Evolutionary conservation across 2,888 invertebrate species (phyloP).

Genomic region (Trissolcus japonicus): DNA sequence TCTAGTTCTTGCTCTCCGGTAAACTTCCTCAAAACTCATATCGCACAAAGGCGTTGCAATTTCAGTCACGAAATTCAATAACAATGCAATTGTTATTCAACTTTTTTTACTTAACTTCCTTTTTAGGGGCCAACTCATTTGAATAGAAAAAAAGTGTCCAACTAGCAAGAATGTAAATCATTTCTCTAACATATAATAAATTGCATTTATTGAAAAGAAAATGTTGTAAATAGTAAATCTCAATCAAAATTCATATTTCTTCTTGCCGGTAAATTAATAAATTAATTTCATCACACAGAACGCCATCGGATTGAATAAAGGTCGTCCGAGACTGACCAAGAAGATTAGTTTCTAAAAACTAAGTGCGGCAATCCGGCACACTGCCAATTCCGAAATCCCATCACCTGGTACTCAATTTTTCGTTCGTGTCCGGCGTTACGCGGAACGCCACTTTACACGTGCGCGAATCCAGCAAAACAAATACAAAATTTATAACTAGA

Average conservation of each 20-base stretch:
- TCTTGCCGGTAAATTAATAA: too few relatives aligned
- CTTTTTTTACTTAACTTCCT: conserved; percentile 5
- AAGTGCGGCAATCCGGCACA: conserved; percentile 62
- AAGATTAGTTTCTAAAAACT: conserved; percentile 58
- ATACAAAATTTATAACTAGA: conserved; percentile 49
- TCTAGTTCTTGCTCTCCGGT: conserved; percentile 7
- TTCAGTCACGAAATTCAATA: conserved; percentile 29
- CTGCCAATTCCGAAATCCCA: conserved; percentile 66
- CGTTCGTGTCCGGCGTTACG: conserved; percentile 43
- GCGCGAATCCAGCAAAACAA: conserved; percentile 27
- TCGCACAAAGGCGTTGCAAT: conserved; percentile 24
- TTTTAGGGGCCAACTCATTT: too few relatives aligned
- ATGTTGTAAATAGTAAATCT: too few relatives aligned
- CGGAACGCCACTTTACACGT: conserved; percentile 24
- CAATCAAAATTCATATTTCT: too few relatives aligned
- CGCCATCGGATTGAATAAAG: conserved; percentile 71
- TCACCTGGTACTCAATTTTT: conserved; percentile 57
- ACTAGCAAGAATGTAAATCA: too few relatives aligned
- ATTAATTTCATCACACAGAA: conserved; percentile 23
- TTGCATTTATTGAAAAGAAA: too few relatives aligned
- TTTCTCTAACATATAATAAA: too few relatives aligned
- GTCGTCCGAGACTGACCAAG: conserved; percentile 66
- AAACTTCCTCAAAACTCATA: conserved; percentile 31
- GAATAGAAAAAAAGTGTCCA: too few relatives aligned
- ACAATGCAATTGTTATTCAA: conserved; percentile 11